Evolutionary conservation across 2,797 vertebrate genomes (phyloP).

Genomic region (Peromyscus nudipes): DNA sequence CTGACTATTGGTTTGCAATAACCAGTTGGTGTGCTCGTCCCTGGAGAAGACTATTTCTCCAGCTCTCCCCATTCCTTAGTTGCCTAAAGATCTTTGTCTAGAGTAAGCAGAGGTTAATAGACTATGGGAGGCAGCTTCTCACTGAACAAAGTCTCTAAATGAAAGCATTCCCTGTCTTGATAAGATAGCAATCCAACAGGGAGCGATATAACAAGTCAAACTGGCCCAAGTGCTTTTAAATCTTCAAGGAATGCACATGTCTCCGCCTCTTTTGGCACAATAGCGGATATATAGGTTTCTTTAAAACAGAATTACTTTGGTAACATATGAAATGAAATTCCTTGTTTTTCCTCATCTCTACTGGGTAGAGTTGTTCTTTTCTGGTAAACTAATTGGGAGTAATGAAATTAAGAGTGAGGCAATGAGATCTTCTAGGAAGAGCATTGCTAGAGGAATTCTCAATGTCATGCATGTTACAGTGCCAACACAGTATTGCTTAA

Average conservation of each 20-base stretch:
- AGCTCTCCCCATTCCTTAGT: too few species aligned
- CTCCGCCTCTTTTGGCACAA: neutral
- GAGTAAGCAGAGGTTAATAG: neutral
- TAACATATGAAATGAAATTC: neutral
- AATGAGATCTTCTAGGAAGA: constrained; percentile 58
- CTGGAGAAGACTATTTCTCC: too few species aligned
- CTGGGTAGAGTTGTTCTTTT: constrained; percentile 44
- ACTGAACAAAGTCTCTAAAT: neutral
- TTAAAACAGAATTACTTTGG: neutral
- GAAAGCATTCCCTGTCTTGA: constrained; percentile 1
- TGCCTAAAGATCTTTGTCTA: too few species aligned
- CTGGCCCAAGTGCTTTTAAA: neutral
- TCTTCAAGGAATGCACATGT: neutral
- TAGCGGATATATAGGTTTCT: neutral
- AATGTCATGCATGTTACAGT: neutral
- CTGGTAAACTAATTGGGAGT: constrained; percentile 70
- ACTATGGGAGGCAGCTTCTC: constrained; percentile 24
- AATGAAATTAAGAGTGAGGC: constrained; percentile 53
- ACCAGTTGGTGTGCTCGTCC: too few species aligned
- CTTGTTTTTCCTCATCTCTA: neutral
- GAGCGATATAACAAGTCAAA: neutral
- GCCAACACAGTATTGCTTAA: neutral
- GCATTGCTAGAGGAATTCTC: neutral
- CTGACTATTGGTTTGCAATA: neutral
- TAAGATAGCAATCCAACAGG: neutral